Evolutionary conservation across 2,797 vertebrate species (phyloP).

Genomic region (Remorina albescens): DNA sequence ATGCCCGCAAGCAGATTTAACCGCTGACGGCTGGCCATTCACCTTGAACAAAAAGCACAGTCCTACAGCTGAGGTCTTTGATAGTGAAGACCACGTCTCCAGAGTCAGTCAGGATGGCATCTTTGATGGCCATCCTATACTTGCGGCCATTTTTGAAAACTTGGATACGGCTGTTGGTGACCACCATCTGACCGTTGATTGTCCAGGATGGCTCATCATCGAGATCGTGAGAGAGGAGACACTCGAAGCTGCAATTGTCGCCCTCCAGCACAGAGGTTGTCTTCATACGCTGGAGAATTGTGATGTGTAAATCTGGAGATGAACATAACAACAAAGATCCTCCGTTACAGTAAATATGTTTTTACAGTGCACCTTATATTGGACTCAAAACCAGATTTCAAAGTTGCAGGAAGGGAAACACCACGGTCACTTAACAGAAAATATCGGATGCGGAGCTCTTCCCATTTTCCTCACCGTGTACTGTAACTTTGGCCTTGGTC

Average conservation of each 20-base stretch:
- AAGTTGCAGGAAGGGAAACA: neutral
- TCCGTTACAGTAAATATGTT: neutral
- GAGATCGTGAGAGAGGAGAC: conserved; percentile 90
- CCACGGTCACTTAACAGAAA: neutral
- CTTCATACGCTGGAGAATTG: conserved; percentile 92
- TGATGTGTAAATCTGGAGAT: conserved; percentile 88
- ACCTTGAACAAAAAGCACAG: conserved; percentile 93
- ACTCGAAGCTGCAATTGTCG: conserved; percentile 92
- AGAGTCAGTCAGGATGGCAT: conserved; percentile 79
- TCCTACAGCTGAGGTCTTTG: conserved; percentile 90
- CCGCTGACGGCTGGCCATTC: conserved; percentile 4
- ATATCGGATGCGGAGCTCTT: neutral
- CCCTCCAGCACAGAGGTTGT: conserved; percentile 89
- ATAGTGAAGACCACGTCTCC: conserved; percentile 92
- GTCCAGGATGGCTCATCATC: conserved; percentile 86
- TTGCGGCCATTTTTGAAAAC: conserved; percentile 82
- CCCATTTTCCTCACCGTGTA: conserved; percentile 87
- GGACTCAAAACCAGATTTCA: neutral
- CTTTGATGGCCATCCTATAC: conserved; percentile 86
- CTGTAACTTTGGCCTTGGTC: conserved; percentile 88
- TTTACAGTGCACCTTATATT: neutral
- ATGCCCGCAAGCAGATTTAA: neutral
- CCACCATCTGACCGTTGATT: conserved; percentile 84
- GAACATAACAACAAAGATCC: conserved; percentile 4
- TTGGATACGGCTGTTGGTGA: conserved; percentile 81